Conservation (phyloP, 2,113 vertebrate species). For the Odontophorus gujanensis region DNA sequence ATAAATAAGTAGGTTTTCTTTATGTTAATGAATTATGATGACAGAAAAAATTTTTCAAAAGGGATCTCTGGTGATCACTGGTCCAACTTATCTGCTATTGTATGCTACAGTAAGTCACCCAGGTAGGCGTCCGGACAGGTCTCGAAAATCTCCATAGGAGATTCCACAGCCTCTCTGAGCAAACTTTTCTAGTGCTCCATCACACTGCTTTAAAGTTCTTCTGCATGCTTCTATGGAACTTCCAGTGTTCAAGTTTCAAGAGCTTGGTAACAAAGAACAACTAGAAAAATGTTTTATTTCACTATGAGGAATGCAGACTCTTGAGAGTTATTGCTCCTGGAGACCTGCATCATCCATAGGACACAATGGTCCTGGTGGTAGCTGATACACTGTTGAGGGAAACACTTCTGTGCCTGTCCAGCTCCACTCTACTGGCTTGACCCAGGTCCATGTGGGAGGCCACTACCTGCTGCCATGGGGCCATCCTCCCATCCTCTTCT, state of each 20-base stretch:
- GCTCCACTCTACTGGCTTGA: background rate
- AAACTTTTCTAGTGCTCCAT: too few species aligned
- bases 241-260: too few species aligned
- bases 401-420: rapidly evolving
- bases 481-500: rapidly evolving
- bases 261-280: background rate
- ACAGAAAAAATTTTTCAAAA: background rate
- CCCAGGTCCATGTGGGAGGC: rapidly evolving
- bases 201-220: too few species aligned
- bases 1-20: background rate
- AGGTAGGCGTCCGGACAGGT: too few species aligned
- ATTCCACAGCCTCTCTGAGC: too few species aligned
- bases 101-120: too few species aligned
- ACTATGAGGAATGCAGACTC: background rate
- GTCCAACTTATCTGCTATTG: too few species aligned
- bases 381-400: background rate
- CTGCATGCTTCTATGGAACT: too few species aligned
- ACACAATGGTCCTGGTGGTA: background rate
- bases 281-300: background rate
- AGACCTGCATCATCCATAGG: background rate
- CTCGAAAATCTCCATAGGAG: too few species aligned
- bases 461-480: background rate
- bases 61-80: too few species aligned
- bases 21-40: background rate
- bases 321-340: background rate